Conservation (phyloP, 2,797 vertebrate species). For the Simalia tracyae region DNA sequence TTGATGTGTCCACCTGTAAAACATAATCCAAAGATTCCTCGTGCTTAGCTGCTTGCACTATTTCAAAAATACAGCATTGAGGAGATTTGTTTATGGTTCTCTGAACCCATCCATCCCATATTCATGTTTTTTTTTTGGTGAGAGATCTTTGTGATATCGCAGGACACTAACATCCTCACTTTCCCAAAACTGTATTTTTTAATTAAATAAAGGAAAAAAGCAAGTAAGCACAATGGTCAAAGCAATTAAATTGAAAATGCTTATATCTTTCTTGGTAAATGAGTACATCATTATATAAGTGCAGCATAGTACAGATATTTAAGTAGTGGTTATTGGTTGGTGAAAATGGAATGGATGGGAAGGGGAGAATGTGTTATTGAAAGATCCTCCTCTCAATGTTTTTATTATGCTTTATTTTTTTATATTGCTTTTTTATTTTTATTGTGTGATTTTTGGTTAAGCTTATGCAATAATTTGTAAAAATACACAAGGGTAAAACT, state of each 20-base stretch:
- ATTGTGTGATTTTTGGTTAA: not conserved
- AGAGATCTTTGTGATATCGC: not conserved
- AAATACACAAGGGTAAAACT: not conserved
- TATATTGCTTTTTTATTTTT: not conserved
- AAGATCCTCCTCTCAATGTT: not conserved
- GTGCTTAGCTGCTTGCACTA: not conserved
- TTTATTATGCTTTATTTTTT: not conserved
- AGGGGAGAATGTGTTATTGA: not conserved
- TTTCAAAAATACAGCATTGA: not conserved
- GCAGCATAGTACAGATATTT: not conserved
- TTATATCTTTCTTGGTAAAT: not conserved
- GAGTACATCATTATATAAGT: not conserved
- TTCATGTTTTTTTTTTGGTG: not conserved
- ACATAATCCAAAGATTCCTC: not conserved
- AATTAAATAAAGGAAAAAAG: not conserved
- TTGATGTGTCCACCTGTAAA: not conserved
- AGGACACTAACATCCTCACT: not conserved
- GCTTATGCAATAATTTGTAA: not conserved
- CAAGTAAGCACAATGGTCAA: not conserved
- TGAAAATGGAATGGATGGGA: not conserved
- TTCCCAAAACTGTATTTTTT: not conserved
- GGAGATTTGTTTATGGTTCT: accelerated
- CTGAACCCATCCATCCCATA: not conserved
- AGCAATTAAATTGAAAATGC: not conserved
- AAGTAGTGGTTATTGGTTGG: not conserved